Conservation (phyloP, 1,140 invertebrate species). For the Dryas iulia region DNA sequence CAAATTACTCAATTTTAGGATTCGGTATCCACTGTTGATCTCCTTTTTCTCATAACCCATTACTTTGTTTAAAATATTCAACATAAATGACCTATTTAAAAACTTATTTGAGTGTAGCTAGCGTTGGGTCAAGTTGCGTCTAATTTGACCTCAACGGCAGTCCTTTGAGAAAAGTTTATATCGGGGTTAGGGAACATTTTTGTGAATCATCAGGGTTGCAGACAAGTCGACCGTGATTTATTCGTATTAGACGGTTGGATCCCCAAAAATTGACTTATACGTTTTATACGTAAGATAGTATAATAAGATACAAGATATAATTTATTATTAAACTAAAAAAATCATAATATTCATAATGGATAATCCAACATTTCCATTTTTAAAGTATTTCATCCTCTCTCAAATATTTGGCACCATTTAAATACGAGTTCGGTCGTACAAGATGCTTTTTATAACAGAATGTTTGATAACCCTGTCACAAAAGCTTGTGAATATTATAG, state of each 20-base stretch:
- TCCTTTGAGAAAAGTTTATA: conserved; percentile 44
- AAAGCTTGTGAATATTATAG: conserved; percentile 58
- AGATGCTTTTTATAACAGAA: conserved; percentile 25
- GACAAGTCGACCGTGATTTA: conserved; percentile 31
- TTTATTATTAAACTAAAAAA: neutral
- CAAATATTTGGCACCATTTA: conserved; percentile 12
- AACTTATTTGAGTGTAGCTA: conserved; percentile 45
- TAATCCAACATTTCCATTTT: no score
- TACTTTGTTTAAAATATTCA: conserved; percentile 51
- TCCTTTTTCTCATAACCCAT: conserved; percentile 37
- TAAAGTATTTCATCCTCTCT: neutral
- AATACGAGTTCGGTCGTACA: conserved; percentile 10
- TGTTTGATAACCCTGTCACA: conserved; percentile 36
- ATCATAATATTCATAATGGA: no score
- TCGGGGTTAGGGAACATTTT: conserved; percentile 59
- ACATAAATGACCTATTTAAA: conserved; percentile 50
- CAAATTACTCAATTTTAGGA: conserved; percentile 27
- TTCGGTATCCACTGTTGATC: neutral
- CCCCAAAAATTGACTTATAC: neutral
- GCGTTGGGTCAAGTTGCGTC: conserved; percentile 49
- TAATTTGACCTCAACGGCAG: conserved; percentile 46
- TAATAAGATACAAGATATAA: neutral
- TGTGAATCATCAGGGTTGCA: conserved; percentile 22
- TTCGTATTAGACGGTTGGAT: conserved; percentile 6
- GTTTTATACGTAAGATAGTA: neutral